Evolutionary conservation across 2,888 invertebrate genomes (phyloP), one percentile per base, ranked within the genome.

Genomic region (Lamellibrachia satsuma): DNA sequence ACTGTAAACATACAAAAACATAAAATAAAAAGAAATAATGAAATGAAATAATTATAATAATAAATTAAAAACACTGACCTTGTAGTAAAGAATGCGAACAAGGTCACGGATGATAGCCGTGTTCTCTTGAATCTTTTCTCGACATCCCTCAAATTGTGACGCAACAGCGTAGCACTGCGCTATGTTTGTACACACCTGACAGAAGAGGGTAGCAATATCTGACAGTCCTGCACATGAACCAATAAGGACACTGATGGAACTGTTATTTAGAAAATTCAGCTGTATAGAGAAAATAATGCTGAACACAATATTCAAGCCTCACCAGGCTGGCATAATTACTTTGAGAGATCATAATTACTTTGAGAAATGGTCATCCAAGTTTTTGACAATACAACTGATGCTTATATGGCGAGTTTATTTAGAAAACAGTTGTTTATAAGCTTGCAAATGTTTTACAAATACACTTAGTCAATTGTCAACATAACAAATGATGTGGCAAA

Each of bases 151-250:
- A 97, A 99, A 99, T 94, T 98, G 97, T 60, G 99, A 98, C 3
- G 99, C 99, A 4, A 99, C 99, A n/a, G 98, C 98, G 96, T 98
- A 98, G 97, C 99, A 99, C 93, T 98, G 97, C 39, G 98, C 98
- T 94, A 98, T 98, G 97, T 99, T 98, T 52, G 97, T 98, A 96
- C 99, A 99, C 94, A 99, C 99, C 97, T 96, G 93, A 9, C 22
- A 22, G 15, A 11, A 92, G 3, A 6, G 27, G 55, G n/a, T 6
- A n/a, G 91, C 15, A 75, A 8, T 15, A 57, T 8, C 11, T 75
- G n/a, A 75, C 22, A 22, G 75, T 75, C 6, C 75, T 22, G 15
- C 22, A 75, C 0, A 6, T n/a, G 75, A 75, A 55, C 3, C n/a
- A 75, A 75, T 75, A 22, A 15, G n/a, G n/a, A 60, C 15, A 22